A percentile compares a stretch with the other conserved stretches of the same genome.
Evolutionary conservation across 2,797 vertebrate genomes (phyloP).

Genomic region (Chiloscyllium punctatum): DNA sequence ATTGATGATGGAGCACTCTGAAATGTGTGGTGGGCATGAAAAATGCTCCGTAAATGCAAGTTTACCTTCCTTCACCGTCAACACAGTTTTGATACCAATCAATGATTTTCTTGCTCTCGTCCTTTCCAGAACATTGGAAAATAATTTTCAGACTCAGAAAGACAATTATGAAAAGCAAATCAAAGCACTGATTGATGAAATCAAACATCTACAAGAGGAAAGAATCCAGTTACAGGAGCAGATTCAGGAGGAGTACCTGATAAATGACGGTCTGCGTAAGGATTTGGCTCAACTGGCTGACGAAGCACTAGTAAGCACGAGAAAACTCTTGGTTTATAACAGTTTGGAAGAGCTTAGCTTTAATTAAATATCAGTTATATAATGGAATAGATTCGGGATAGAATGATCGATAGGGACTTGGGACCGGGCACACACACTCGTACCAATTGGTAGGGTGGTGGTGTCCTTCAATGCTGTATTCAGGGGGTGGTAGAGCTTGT

Average conservation of each 20-base stretch:
- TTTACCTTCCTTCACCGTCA: background rate
- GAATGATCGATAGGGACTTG: background rate
- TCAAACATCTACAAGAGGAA: conserved; percentile 68
- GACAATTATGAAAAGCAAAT: conserved; percentile 74
- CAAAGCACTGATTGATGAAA: conserved; percentile 67
- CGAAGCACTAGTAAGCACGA: conserved; percentile 65
- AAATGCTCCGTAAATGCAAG: background rate
- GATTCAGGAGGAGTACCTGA: conserved; percentile 59
- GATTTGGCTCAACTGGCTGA: conserved; percentile 74
- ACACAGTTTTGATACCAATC: background rate
- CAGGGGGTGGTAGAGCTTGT: too few species aligned
- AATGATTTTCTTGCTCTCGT: background rate
- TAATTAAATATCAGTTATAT: background rate
- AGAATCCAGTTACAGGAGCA: conserved; percentile 59
- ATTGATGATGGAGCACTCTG: background rate
- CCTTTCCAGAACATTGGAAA: conserved; percentile 74
- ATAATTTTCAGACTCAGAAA: conserved; percentile 73
- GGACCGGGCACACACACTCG: too few species aligned
- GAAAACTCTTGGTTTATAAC: background rate
- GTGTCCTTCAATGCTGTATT: too few species aligned
- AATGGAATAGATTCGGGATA: background rate
- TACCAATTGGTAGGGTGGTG: too few species aligned
- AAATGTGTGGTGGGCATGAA: background rate
- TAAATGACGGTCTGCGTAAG: conserved; percentile 64
- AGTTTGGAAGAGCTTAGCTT: background rate